Base-by-base conservation (phyloP, 2,888 invertebrate species). In the Leptinotarsa rubiginosa region DNA sequence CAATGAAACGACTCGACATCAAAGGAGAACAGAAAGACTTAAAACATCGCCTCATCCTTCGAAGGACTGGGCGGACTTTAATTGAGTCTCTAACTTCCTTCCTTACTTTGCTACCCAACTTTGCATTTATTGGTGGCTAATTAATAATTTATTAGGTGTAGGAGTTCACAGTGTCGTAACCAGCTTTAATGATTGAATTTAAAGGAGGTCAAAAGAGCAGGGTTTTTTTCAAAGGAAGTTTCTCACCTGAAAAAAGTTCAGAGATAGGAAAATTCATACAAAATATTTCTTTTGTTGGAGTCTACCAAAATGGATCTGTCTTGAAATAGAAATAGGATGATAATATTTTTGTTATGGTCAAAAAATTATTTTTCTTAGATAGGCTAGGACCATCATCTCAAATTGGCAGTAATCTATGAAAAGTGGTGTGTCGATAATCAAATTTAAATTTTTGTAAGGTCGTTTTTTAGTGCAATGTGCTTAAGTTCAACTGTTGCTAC, bases 11-110 rank as follows among this genome's bases (percentile, higher is more conserved):
- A 31, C 62, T 31, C 62, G 31, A 62, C 62, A 41, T 62, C 62
- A 62, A 62, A 62, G 62, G 31, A 62, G 41, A 62, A 5, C 62
- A n/a, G 62, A 31, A 62, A 62, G 25, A n/a, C 62, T 62, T 25
- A n/a, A 41, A 31, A 62, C 31, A 41, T 62, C 25, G 25, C 16
- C 16, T n/a, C 41, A 31, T 31, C 62, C 41, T 31, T 41, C 41
- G 13, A 62, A 41, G 25, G 25, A 31, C 62, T 31, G 31, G 20
- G 62, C 25, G 31, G 62, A 31, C 62, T 62, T 41, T 62, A 62
- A 62, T 62, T 62, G 62, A 62, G 62, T 62, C 62, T 62, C 41
- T 41, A 25, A 62, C n/a, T 15, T 22, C 5, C 4, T 18, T 56
- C 10, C 4, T 3, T 50, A 50, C 56, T 56, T 56, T 56, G 56